These are phyloP conservation scores for pig (Sus scrofa) DNA, from an alignment of 2,113 vertebrate genomes.

Conservation along the genomic window DNA sequence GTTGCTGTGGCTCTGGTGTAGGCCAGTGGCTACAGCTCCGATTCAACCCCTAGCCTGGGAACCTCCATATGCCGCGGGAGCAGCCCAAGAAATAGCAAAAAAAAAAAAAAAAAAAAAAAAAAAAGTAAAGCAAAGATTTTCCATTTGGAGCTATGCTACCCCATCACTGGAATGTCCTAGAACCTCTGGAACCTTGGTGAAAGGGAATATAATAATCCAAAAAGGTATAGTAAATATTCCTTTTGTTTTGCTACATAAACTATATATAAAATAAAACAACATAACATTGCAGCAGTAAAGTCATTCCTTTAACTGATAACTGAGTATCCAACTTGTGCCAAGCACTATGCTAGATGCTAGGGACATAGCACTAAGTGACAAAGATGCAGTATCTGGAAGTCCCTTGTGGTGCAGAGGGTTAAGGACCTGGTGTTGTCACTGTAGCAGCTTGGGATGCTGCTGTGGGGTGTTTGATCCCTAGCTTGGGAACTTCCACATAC, in stretches of 20 bases:
- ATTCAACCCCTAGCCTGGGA: no score
- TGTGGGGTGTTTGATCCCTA: no score
- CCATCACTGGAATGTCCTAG: not conserved
- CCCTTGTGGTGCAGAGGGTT: no score
- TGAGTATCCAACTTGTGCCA: not conserved
- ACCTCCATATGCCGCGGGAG: no score
- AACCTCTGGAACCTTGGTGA: not conserved
- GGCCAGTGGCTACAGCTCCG: no score
- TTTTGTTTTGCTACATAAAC: not conserved
- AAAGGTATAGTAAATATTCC: not conserved
- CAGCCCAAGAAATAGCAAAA: no score
- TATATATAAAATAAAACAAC: not conserved
- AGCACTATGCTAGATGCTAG: not conserved
- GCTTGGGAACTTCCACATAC: no score
- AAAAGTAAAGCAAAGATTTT: not conserved
- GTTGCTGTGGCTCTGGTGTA: no score
- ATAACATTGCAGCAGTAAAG: not conserved
- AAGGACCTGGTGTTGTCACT: no score
- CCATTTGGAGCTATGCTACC: not conserved
- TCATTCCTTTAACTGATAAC: not conserved
- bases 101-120: not conserved
- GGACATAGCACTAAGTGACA: not conserved
- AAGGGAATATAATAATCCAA: not conserved
- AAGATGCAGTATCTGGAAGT: not conserved
- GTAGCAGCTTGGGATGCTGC: no score